Evolutionary conservation across 2,888 invertebrate genomes (phyloP).

Genomic region (Tachystola acroxantha): DNA sequence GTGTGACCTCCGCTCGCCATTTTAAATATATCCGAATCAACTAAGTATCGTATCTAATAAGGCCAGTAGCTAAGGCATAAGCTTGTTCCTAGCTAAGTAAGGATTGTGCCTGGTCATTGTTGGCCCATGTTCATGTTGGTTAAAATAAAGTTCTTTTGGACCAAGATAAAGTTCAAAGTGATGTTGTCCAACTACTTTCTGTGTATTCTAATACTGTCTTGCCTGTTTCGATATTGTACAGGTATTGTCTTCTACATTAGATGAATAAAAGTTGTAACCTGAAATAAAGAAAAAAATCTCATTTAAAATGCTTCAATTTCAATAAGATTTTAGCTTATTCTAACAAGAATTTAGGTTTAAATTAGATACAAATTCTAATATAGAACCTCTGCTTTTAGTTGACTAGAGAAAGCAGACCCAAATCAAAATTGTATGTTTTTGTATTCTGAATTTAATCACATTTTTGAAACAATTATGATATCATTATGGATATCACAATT

Average conservation of each 20-base stretch:
- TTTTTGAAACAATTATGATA: too few species aligned
- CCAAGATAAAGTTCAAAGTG: conserved; percentile 46
- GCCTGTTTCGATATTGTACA: conserved; percentile 31
- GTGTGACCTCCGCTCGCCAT: conserved; percentile 64
- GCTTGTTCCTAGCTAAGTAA: conserved; percentile 17
- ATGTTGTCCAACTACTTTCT: conserved; percentile 36
- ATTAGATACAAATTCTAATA: too few species aligned
- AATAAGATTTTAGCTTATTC: too few species aligned
- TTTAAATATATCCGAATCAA: conserved; percentile 56
- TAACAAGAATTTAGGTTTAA: too few species aligned
- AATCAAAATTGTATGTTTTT: too few species aligned
- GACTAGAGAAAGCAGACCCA: too few species aligned
- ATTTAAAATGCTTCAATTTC: too few species aligned
- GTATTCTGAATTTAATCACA: too few species aligned
- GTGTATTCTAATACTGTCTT: conserved; percentile 54
- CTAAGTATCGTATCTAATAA: conserved; percentile 49
- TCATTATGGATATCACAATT: too few species aligned
- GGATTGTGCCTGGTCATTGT: too few species aligned
- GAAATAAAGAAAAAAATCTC: conserved; percentile 12
- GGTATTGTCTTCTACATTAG: conserved; percentile 50
- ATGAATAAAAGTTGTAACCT: conserved; percentile 75
- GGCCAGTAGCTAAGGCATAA: conserved; percentile 49
- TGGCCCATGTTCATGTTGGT: conserved; percentile 64
- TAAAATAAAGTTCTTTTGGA: conserved; percentile 42
- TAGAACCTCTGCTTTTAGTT: too few species aligned